Base-by-base conservation (phyloP, 2,888 invertebrate genomes). In the Tholera decimalis region DNA sequence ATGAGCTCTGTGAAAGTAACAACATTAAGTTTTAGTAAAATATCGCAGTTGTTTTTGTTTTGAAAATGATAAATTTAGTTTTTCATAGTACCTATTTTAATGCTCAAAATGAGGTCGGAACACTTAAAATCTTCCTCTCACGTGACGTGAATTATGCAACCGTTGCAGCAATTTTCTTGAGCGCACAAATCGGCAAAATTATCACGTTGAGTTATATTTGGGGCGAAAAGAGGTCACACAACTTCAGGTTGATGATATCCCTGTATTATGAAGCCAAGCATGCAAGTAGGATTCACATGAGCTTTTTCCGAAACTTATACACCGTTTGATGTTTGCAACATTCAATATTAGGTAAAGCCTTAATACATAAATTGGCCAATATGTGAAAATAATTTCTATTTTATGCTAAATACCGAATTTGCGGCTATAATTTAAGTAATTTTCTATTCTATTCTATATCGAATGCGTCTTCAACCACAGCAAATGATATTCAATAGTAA, bases 161-260 rank as follows among this genome's bases (percentile, higher is more conserved):
- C 46, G 26, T 54, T 56, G 68, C 61, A 65, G 55, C 64, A 59
- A 75, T 80, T 79, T 66, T 67, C 68, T 70, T 64, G 37, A 39
- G 55, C 69, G 50, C 62, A 58, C 49, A 64, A 62, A 65, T 69
- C 61, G 49, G 41, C 59, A 46, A 78, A 78, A 80, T 73, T 71
- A 72, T 80, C 67, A 60, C 58, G 51, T 47, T 44, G 55, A 69
- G 68, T 63, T 78, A 76, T 80, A 79, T 79, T 79, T 74, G 46
- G 58, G 53, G 50, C 49, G 49, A 63, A 77, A 83, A 11, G 62
- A 73, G 84, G 84, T 79, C 82, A 79, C 51, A 51, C 37, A 65
- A 53, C 73, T 66, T 68, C 57, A 58, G 11, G 8, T 20, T 75
- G 60, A 60, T 65, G 57, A 68, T 66, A 69, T 73, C 61, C 69